phyloP scores from a whole-genome alignment of 2,797 vertebrate species.

The Pangasius krempfi region DNA sequence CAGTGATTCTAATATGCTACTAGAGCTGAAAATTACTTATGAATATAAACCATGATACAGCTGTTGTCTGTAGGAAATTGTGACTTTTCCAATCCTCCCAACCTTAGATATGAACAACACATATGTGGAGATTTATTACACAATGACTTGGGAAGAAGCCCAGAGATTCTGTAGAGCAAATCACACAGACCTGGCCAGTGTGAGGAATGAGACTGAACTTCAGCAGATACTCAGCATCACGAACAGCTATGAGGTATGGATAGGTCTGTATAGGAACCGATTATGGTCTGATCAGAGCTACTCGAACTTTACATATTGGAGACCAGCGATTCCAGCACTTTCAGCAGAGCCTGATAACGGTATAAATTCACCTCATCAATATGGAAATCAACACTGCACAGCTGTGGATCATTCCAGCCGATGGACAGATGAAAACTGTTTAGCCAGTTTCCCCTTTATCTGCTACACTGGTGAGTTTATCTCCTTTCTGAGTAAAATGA shows the following conservation, averaged over 20 bases:
- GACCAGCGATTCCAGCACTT: fast-evolving
- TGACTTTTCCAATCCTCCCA: background rate
- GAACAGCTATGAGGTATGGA: constrained; percentile 29
- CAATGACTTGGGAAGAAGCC: background rate
- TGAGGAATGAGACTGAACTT: constrained; percentile 35
- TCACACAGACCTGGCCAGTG: constrained; percentile 56
- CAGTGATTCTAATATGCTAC: background rate
- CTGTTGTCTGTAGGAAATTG: background rate
- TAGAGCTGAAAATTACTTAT: background rate
- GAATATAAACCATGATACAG: background rate
- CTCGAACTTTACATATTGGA: constrained; percentile 57
- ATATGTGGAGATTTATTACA: background rate
- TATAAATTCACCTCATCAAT: background rate
- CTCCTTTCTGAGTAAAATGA: background rate
- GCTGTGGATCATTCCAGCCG: background rate
- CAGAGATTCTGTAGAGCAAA: constrained; percentile 41
- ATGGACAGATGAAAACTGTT: constrained; percentile 45
- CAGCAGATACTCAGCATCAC: background rate
- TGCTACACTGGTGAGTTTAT: constrained; percentile 38
- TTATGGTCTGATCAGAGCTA: constrained; percentile 60
- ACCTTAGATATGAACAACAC: background rate
- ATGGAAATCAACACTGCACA: constrained; percentile 23
- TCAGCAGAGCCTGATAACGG: constrained; percentile 35
- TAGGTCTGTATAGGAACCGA: constrained; percentile 61
- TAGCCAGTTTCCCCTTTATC: constrained; percentile 17